A percentile compares a stretch with the other conserved stretches of the same genome.
Conservation (phyloP, 2,888 invertebrate species). For the Drosophila monieri region DNA sequence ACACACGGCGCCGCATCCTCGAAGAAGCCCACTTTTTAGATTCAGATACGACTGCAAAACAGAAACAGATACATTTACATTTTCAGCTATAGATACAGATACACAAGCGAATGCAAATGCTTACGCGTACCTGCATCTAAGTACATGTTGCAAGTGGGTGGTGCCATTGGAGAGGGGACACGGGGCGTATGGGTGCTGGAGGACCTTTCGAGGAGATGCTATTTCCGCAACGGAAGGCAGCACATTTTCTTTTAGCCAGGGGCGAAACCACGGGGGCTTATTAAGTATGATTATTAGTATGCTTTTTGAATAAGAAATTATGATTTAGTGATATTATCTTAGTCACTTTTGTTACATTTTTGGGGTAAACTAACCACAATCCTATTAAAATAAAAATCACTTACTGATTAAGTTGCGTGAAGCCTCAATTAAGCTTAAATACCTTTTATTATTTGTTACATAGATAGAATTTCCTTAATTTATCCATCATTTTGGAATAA, state of each 20-base stretch:
- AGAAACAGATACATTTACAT: conserved; percentile 31
- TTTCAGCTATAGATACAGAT: conserved; percentile 23
- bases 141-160: conserved; percentile 35
- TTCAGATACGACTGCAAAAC: conserved; percentile 50
- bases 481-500: neutral
- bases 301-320: neutral
- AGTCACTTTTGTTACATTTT: neutral
- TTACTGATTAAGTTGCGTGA: neutral
- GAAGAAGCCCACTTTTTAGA: conserved; percentile 44
- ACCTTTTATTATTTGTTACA: neutral
- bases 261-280: conserved; percentile 13
- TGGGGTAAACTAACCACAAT: too few relatives aligned
- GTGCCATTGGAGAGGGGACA: conserved; percentile 1
- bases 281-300: neutral
- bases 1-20: conserved; percentile 33
- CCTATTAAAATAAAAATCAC: too few relatives aligned
- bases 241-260: conserved; percentile 53
- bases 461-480: neutral
- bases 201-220: conserved; percentile 68
- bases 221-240: conserved; percentile 73
- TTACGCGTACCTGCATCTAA: conserved; percentile 64
- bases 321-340: neutral
- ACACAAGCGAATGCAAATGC: conserved; percentile 60
- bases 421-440: neutral
- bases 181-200: conserved; percentile 3